These are phyloP conservation scores for Menura novaehollandiae DNA, from an alignment of 2,113 vertebrate species.

Conservation along the genomic window DNA sequence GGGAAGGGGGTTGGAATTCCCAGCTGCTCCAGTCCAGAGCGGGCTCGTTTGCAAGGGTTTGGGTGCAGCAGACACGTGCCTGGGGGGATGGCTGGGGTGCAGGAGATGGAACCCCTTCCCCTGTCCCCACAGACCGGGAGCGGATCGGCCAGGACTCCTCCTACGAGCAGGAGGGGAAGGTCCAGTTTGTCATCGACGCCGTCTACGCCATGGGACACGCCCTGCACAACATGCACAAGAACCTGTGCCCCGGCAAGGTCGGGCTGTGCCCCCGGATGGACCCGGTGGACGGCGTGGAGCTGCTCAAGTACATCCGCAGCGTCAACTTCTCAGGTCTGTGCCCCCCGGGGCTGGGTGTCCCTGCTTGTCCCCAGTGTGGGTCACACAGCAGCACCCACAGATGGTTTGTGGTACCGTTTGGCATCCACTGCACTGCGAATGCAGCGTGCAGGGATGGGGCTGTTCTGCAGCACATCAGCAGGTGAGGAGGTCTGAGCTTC, in stretches of 20 bases:
- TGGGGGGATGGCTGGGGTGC: not conserved
- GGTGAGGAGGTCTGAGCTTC: not conserved
- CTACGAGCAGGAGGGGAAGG: slow-evolving; percentile 95
- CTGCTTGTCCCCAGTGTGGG: rapidly evolving
- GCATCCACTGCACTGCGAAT: rapidly evolving
- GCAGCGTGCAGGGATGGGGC: not conserved
- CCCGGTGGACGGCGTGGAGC: slow-evolving; percentile 84
- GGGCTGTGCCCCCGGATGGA: slow-evolving; percentile 91
- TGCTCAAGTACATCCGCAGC: slow-evolving; percentile 91
- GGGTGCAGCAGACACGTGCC: not conserved
- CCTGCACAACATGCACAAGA: slow-evolving; percentile 91
- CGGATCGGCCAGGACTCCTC: slow-evolving; percentile 91
- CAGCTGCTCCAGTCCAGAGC: not conserved
- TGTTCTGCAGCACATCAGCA: not conserved
- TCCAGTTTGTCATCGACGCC: slow-evolving; percentile 93
- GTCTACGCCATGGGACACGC: slow-evolving; percentile 94
- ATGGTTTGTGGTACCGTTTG: rapidly evolving
- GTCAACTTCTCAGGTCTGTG: slow-evolving; percentile 93
- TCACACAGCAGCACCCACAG: not conserved
- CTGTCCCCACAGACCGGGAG: slow-evolving; percentile 80
- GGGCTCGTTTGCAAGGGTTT: not conserved
- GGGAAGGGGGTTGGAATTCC: not conserved
- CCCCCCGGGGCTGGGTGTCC: rapidly evolving
- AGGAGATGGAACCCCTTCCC: not conserved
- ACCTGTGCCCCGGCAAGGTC: slow-evolving; percentile 86